Percentiles rank a stretch among this genome's conserved stretches.
Evolutionary conservation across 2,113 vertebrate species (phyloP).

Genomic region (Glareola pratincola): DNA sequence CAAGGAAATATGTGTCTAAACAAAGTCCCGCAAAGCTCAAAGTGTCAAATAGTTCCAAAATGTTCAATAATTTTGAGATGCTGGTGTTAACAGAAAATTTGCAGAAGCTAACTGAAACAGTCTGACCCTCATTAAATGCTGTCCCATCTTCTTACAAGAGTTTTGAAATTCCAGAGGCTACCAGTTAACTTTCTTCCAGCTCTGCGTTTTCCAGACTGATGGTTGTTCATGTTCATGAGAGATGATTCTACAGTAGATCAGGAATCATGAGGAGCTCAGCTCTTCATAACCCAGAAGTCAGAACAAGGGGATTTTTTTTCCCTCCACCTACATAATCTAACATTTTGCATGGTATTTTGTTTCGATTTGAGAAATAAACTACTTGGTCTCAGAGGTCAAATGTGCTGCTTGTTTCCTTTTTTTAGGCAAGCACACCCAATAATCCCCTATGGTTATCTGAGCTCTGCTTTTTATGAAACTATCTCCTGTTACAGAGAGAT

Average conservation of each 20-base stretch:
- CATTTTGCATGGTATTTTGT: neutral
- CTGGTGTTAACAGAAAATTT: neutral
- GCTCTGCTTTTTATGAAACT: neutral
- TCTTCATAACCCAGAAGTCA: neutral
- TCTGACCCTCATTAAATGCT: neutral
- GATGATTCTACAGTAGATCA: neutral
- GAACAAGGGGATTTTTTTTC: neutral
- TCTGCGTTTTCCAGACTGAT: neutral
- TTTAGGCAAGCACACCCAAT: neutral
- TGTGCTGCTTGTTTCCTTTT: neutral
- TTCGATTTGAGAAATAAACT: neutral
- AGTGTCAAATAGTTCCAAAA: neutral
- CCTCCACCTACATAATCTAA: neutral
- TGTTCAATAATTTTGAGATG: neutral
- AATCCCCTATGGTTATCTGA: neutral
- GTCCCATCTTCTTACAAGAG: neutral
- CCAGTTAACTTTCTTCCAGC: neutral
- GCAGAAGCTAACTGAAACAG: neutral
- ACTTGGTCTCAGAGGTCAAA: neutral
- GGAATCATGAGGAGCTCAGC: neutral
- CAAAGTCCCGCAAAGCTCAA: neutral
- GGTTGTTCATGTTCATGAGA: accelerated
- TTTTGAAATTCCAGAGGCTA: neutral
- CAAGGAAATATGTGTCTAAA: neutral
- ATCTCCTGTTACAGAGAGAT: neutral